Base-by-base conservation (phyloP, 2,113 vertebrate species). In the Sardina pilchardus region DNA sequence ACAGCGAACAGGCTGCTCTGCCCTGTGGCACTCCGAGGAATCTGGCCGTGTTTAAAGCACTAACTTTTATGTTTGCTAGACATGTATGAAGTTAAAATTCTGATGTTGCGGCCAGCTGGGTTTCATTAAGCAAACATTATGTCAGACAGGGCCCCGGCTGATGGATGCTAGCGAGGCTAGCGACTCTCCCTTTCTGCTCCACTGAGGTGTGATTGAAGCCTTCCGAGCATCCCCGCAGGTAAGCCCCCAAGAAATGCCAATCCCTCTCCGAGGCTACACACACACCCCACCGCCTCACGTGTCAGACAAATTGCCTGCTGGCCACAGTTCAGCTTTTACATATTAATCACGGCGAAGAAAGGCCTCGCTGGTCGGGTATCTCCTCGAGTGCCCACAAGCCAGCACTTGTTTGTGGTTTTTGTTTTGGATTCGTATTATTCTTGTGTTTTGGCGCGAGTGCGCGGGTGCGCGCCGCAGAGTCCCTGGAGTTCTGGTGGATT, bases 11-110 rank as follows among this genome's bases (percentile, higher is more conserved):
- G 91, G 90, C 90, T 81, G 92, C 89, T 89, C 89, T 91, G 89
- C 91, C 86, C 91, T 26, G 63, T 93, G 91, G 92, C 89, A 67
- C 86, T 88, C 80, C 81, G 50, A 88, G 83, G 89, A 88, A 92
- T 94, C 92, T 95, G 94, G 93, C 93, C 93, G 85, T 92, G 90
- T 94, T 95, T 94, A 94, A 91, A 89, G 89, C 86, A 85, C 88
- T 81, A 93, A 93, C 92, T 92, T 94, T 94, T 91, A 91, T 92
- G 90, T 92, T 87, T 90, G 85, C 63, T 59, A 90, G 89, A 87
- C 90, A 86, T 88, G 89, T 91, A 91, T 90, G 91, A 91, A 88
- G 92, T 82, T 90, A 91, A 91, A 91, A 91, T 89, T 88, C 90
- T 90, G 92, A 93, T 92, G 91, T 80, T 87, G 87, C 24, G 34